Base-by-base conservation (phyloP, 2,113 vertebrate species). In the Delphinus delphis region DNA sequence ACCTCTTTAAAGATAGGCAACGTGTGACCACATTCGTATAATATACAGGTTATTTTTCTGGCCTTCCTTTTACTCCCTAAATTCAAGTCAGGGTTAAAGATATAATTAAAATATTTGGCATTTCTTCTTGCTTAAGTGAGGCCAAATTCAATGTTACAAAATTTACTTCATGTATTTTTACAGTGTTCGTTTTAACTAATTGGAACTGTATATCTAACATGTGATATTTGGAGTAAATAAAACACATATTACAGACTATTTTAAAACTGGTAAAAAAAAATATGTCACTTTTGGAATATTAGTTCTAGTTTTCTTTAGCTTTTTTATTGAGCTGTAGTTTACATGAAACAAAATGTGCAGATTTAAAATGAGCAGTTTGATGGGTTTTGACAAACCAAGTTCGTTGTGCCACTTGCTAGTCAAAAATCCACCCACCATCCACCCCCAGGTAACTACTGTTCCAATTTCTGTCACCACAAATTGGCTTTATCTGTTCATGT, bases 201-300 rank as follows among this genome's bases (percentile, higher is more conserved):
- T 97, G 98, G 82, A 98, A 98, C 96, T 98, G 95, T 97, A 96
- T 98, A 98, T 96, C 94, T 98, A 98, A 98, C 97, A 97, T 96
- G 95, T 98, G 98, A 98, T 97, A 98, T 98, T 98, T 98, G 97
- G 96, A 98, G 96, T 98, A 98, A 98, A 98, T 96, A 94, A 98
- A 98, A 97, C 31, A 82, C 8, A 63, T 26, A 13, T 84, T 84
- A 92, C 2, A 62, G 47, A 79, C 25, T n/a, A 60, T 80, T 93
- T 62, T 84, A 47, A 65, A 18, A 93, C 17, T 68, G 21, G 4
- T 70, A 83, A 90, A 67, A 86, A 79, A 79, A 47, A 47, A 53
- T 5, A 36, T 70, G 47, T 58, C 47, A 77, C n/a, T 86, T 92
- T 68, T 28, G 8, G 23, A 81, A 88, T 91, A 36, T 47, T 84